Percentiles rank a stretch among this genome's conserved stretches.
Conservation (phyloP, 2,888 invertebrate species). For the Lingula anatina region DNA sequence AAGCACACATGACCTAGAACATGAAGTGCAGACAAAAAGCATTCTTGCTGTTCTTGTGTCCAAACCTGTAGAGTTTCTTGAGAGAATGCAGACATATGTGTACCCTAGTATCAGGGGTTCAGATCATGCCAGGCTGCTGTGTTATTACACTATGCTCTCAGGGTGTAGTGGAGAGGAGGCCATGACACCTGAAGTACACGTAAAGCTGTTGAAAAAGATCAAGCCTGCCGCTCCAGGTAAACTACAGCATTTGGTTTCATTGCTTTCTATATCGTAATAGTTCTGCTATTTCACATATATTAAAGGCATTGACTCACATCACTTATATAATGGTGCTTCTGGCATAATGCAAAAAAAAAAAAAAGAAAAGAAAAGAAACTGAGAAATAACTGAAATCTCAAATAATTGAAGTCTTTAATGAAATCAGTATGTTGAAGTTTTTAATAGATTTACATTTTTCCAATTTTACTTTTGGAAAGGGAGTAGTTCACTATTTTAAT, state of each 20-base stretch:
- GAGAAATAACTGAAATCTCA: too few species aligned
- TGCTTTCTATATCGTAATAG: neutral
- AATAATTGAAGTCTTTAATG: too few species aligned
- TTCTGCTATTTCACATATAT: too few species aligned
- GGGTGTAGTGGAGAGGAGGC: slow-evolving; percentile 20
- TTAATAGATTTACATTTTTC: too few species aligned
- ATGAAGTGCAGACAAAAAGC: slow-evolving; percentile 28
- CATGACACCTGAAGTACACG: slow-evolving; percentile 56
- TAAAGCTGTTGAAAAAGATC: slow-evolving; percentile 60
- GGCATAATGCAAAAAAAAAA: too few species aligned
- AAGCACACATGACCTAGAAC: slow-evolving; percentile 32
- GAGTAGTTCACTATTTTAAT: too few species aligned
- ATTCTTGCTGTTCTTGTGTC: slow-evolving; percentile 31
- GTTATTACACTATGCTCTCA: slow-evolving; percentile 45
- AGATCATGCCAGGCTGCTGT: slow-evolving; percentile 45
- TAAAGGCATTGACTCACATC: too few species aligned
- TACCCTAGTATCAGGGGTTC: slow-evolving; percentile 48
- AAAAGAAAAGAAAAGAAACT: too few species aligned
- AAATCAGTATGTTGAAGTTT: too few species aligned
- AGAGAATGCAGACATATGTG: slow-evolving; percentile 40
- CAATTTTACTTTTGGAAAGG: too few species aligned
- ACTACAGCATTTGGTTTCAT: too few species aligned
- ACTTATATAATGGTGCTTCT: too few species aligned
- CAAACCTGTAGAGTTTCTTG: slow-evolving; percentile 33
- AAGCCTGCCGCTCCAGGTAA: slow-evolving; percentile 59